Evolutionary conservation across 64 coral and sea anemone species (phyloP).

Genomic region (Anthopleura sola): DNA sequence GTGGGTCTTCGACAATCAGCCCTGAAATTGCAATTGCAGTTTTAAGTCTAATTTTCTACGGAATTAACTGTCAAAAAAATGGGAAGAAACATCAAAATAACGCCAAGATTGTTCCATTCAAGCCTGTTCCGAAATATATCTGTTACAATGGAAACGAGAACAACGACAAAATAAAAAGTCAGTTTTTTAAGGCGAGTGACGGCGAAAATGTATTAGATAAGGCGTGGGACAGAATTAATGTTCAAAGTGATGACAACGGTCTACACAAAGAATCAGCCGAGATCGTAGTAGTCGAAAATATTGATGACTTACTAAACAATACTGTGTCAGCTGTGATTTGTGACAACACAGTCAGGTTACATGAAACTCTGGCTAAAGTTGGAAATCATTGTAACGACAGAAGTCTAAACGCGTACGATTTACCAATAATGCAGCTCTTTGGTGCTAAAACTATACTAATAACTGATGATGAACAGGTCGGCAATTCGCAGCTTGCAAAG

Average conservation of each 20-base stretch:
- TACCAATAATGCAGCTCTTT: neutral
- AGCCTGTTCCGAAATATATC: neutral
- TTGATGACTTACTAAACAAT: neutral
- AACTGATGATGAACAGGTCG: neutral
- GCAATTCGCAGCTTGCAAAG: neutral
- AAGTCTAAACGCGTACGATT: neutral
- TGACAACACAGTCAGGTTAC: neutral
- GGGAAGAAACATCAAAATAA: constrained; percentile 19
- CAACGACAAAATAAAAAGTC: neutral
- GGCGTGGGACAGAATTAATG: neutral
- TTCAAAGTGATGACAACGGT: neutral
- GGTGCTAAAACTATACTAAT: neutral
- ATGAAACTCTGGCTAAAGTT: constrained; percentile 3
- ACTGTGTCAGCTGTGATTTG: neutral
- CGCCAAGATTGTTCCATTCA: constrained; percentile 5
- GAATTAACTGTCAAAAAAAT: neutral
- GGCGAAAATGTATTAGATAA: neutral
- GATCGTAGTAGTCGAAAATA: neutral
- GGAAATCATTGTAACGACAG: constrained; percentile 4
- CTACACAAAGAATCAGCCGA: neutral
- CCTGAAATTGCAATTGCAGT: constrained; percentile 56
- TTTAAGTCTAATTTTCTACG: constrained; percentile 39
- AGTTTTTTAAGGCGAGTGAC: neutral
- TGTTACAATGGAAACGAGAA: neutral
- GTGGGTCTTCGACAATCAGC: constrained; percentile 40